These are phyloP conservation scores for Isaurus tuberculatus DNA, from an alignment of 92 coral and sea anemone species.

Conservation along the genomic window DNA sequence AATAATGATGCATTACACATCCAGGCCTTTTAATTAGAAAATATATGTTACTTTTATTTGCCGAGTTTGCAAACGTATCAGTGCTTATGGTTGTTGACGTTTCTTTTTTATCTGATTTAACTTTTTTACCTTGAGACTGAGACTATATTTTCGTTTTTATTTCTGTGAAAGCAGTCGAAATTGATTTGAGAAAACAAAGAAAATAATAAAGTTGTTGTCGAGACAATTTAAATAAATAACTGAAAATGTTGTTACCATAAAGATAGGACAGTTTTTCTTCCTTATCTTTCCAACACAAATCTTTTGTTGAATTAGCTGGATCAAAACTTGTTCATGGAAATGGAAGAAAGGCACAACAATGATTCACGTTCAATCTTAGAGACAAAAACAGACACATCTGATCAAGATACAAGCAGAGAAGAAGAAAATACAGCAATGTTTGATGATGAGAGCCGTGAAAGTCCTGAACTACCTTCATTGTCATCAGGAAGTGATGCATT, in stretches of 20 bases:
- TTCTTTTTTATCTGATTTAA: too few species aligned
- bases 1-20: too few species aligned
- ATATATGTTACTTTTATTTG: too few species aligned
- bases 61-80: too few species aligned
- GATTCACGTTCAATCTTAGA: background rate
- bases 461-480: constrained; percentile 9
- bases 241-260: background rate
- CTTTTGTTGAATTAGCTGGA: background rate
- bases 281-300: background rate
- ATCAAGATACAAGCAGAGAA: constrained; percentile 9
- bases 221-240: background rate
- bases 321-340: background rate
- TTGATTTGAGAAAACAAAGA: too few species aligned
- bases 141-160: too few species aligned
- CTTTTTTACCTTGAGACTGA: too few species aligned
- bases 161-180: too few species aligned
- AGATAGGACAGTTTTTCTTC: background rate
- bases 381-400: constrained; percentile 16
- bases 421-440: constrained; percentile 37
- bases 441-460: constrained; percentile 32
- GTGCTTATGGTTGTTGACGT: too few species aligned
- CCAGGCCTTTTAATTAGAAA: too few species aligned
- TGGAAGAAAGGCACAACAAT: constrained; percentile 20
- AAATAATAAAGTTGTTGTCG: too few species aligned
- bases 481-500: constrained; percentile 22